Conservation (phyloP, 2,113 vertebrate species). For the Eupsittula cactorum region DNA sequence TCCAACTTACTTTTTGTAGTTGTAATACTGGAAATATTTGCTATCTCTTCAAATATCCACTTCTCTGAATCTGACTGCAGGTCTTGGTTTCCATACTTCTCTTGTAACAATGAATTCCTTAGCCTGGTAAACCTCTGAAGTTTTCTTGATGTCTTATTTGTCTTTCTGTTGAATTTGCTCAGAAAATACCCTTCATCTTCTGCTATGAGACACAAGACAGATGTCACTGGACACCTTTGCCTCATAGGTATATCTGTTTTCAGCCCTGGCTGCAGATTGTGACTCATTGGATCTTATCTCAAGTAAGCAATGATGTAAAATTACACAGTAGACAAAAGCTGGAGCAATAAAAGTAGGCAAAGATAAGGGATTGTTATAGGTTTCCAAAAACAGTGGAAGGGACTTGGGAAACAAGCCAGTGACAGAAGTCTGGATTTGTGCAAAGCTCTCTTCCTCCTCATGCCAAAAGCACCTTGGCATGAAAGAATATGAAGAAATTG, state of each 20-base stretch:
- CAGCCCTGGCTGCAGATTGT: neutral
- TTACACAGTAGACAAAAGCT: neutral
- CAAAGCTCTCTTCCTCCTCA: neutral
- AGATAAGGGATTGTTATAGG: neutral
- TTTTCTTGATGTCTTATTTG: neutral
- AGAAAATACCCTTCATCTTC: neutral
- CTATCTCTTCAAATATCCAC: neutral
- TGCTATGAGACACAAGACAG: neutral
- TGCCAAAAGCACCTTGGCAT: neutral
- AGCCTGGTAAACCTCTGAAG: neutral
- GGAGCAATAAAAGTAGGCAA: neutral
- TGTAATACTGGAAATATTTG: neutral
- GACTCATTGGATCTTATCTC: neutral
- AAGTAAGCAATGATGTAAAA: neutral
- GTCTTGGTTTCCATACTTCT: neutral
- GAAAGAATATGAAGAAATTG: neutral
- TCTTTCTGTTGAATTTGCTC: neutral
- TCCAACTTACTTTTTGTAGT: neutral
- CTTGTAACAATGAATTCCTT: neutral
- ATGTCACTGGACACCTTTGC: neutral
- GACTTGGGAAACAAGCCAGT: neutral
- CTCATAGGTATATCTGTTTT: neutral
- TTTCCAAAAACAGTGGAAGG: neutral
- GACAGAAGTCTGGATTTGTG: neutral
- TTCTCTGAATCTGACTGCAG: neutral